Evolutionary conservation across 2,888 invertebrate genomes (phyloP), one percentile per base, ranked within the genome.

Genomic region (Drosophila acutilabella): DNA sequence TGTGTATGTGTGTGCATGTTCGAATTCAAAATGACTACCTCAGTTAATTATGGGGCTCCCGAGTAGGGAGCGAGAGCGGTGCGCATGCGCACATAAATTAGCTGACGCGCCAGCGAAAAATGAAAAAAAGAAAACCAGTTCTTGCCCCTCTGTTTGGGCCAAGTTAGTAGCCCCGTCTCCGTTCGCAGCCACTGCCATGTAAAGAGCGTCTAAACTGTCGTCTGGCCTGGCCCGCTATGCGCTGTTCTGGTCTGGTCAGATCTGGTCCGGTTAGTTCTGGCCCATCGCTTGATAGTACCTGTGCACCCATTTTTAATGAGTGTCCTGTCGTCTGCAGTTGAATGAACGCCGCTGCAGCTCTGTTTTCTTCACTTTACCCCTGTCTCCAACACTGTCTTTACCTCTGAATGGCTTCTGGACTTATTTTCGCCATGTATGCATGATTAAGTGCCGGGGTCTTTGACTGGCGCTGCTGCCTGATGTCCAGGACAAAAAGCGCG

Each of bases 31-130:
- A 91, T 91, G 90, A 89, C 85, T 90, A 89, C 87, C 90, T 89
- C 83, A 88, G 89, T 89, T 90, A 90, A 90, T 91, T 91, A 90
- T 81, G 82, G 89, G 83, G 89, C 91, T 90, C 89, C 91, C 85
- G 90, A 89, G 86, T 84, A 89, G 88, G 90, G 90, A 89, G 87
- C 90, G 74, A 89, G 77, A 89, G 82, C 78, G 75, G 72, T 71
- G 80, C 86, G 82, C 86, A 74, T 80, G 83, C 84, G 80, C 87
- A 81, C 82, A 86, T 89, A 88, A 88, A 88, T 88, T 86, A 88
- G 79, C 69, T 50, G 87, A 65, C 72, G 71, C 72, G 74, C 66
- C 68, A 64, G 52, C 36, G 36, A 36, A 36, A 36, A 36, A 13
- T 13, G 36, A 36, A 36, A 36, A 36, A 36, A 13, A 36, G 20